Evolutionary conservation across 2,888 invertebrate genomes (phyloP), one percentile per base, ranked within the genome.

Genomic region (Syrphus vitripennis): DNA sequence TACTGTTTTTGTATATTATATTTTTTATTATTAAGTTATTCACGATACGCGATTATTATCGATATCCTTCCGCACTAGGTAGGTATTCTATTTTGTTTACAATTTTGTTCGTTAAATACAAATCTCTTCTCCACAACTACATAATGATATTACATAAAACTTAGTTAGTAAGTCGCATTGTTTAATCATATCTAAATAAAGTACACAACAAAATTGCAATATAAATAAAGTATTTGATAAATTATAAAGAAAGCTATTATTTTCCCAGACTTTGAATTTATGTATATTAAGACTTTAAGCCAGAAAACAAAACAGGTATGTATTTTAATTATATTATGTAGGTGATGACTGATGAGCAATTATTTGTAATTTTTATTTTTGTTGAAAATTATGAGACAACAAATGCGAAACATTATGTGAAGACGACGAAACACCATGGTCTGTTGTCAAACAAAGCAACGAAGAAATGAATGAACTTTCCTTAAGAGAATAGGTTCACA

Each of bases 211-310:
- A 65, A 42, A 31, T 31, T 45, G 31, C 12, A 67, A 34, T n/a
- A n/a, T n/a, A n/a, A n/a, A n/a, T 67, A 67, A 48, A 67, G 50
- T 24, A n/a, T 67, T 67, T 67, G 67, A 67, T 67, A 67, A 34
- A 21, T 40, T 42, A 24, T 14, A 40, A 40, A 40, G 16, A 34
- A n/a, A 12, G 2, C 7, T 14, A 0, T 14, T 24, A 3, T 53
- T 53, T 53, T 26, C 9, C 7, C 3, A 1, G 7, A 48, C 7
- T 48, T 53, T 26, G 6, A 4, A 53, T 50, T 24, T 19, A 24
- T 45, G 0, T 57, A 12, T 9, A 16, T 29, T 26, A 10, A 57
- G 14, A 24, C 26, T 37, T 59, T 6, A 12, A 37, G 29, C 4
- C 34, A 21, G 9, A 14, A 4, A 31, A 31, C n/a, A n/a, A n/a